Base-by-base conservation (phyloP, 1,140 invertebrate genomes). In the Conus ventricosus region DNA sequence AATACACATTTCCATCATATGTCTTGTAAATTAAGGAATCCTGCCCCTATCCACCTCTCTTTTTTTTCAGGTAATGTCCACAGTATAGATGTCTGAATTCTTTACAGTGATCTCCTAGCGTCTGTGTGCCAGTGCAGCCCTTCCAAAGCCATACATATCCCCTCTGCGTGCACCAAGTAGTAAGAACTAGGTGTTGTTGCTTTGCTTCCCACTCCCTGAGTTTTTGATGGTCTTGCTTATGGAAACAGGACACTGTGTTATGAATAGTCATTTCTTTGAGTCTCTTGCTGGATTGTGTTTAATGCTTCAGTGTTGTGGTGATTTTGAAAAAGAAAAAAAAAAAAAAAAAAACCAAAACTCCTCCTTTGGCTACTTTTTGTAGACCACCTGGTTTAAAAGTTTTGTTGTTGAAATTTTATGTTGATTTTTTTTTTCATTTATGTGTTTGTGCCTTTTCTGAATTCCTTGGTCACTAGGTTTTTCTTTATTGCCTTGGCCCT, bases 71-170 rank as follows among this genome's bases (percentile, higher is more conserved):
- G 3, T 39, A 39, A 39, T 39, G 39, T 39, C 39, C 13, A n/a
- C 71, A 76, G 71, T 78, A 51, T 11, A 39, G n/a, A 13, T 51
- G 25, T 27, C 10, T 81, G 80, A n/a, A 6, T 54, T 81, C 23
- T 80, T 87, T 87, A 17, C 85, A 87, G 85, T 27, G 85, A 87
- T 67, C 85, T 87, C 17, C 85, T 87, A 27, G 71, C 85, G 17
- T 76, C 85, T 8, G 85, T 87, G 51, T 87, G 85, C 75, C 85
- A 39, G 51, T 87, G 85, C 85, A 87, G 85, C 54, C 85, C 85
- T 7, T 5, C 85, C 39, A 87, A 87, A 39, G 75, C 71, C 27
- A 27, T 53, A 57, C 85, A 87, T 57, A 75, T 87, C 67, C 85
- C 54, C 20, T 87, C 85, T 17, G 57, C 76, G 25, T 87, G 85